Base-by-base conservation (phyloP, 2,113 vertebrate species). In the Sterrhoptilus dennistouni region DNA sequence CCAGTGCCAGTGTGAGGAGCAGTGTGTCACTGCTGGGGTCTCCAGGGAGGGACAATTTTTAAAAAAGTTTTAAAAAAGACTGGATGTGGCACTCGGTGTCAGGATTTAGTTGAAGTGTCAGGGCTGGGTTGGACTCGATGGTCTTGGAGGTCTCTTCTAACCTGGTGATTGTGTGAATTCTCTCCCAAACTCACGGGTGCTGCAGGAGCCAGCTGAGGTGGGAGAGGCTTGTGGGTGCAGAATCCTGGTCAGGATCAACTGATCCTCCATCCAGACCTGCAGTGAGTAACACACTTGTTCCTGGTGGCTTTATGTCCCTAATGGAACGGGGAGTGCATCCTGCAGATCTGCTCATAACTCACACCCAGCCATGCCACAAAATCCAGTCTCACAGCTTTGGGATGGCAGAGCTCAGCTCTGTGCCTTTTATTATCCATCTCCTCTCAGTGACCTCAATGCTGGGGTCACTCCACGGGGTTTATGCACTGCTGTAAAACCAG, bases 211-310 rank as follows among this genome's bases (percentile, higher is more conserved):
- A 3, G 10, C 69, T 64, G 47, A 68, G 52, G 14, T 47, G 29
- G 65, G 23, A 56, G 40, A 81, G 28, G 35, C 1, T 36, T 21
- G 11, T 19, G 25, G 25, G 18, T 53, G 33, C 54, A 1, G 9
- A 61, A 50, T 45, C 42, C 54, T 1, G 3, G 3, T 7, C 0
- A 0, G 68, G 47, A 60, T 68, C 5, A 2, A 11, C 70, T 29
- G 40, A 5, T 60, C 3, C 0, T 2, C 2, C 5, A n/a, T 28
- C n/a, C 4, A 2, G 22, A 5, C 24, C 21, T 52, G 36, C 59
- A 63, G 59, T 5, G 66, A 71, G 78, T 5, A 17, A 23, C 15
- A 11, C 1, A 1, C 28, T 21, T 4, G 14, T 31, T 12, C 70
- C 52, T 31, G 12, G 0, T 53, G 60, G 7, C 31, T 65, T 79